Conservation (phyloP, 2,113 vertebrate species). For the Poecilia latipinna region DNA sequence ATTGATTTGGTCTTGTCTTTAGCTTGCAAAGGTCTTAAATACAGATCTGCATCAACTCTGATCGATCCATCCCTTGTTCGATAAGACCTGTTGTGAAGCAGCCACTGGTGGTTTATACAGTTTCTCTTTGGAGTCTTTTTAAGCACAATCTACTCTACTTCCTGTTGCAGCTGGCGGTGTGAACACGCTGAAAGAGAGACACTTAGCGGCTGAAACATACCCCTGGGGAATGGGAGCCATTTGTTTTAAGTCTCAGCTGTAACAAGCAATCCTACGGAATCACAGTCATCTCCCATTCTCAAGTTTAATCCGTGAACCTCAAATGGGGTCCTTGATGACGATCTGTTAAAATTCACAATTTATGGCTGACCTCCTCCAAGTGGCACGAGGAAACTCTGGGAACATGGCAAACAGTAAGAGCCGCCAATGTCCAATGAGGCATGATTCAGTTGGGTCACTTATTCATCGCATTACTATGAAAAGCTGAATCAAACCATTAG, state of each 20-base stretch:
- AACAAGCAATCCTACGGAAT: conserved; percentile 32
- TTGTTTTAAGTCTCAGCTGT: conserved; percentile 47
- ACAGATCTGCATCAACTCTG: neutral
- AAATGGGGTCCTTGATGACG: conserved; percentile 3
- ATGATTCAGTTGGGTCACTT: too few species aligned
- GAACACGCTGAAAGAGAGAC: conserved; percentile 67
- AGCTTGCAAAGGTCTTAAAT: conserved; percentile 7
- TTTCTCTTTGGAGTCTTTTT: conserved; percentile 30
- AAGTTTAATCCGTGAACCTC: conserved; percentile 18
- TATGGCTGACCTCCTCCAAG: neutral
- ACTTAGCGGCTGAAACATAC: conserved; percentile 49
- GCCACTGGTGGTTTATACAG: conserved; percentile 28
- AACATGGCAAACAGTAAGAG: too few species aligned
- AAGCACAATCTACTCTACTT: conserved; percentile 45
- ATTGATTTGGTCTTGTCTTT: neutral
- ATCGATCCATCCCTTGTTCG: conserved; percentile 26
- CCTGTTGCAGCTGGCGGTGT: conserved; percentile 60
- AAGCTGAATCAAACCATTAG: too few species aligned
- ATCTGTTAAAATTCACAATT: conserved; percentile 10
- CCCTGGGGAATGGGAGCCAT: conserved; percentile 56
- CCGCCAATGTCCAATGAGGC: too few species aligned
- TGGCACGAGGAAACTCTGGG: too few species aligned
- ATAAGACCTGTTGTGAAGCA: too few species aligned
- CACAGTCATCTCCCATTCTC: conserved; percentile 28
- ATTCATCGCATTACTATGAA: too few species aligned